Conservation (phyloP, 2,888 invertebrate genomes). For the Tipula helvola region DNA sequence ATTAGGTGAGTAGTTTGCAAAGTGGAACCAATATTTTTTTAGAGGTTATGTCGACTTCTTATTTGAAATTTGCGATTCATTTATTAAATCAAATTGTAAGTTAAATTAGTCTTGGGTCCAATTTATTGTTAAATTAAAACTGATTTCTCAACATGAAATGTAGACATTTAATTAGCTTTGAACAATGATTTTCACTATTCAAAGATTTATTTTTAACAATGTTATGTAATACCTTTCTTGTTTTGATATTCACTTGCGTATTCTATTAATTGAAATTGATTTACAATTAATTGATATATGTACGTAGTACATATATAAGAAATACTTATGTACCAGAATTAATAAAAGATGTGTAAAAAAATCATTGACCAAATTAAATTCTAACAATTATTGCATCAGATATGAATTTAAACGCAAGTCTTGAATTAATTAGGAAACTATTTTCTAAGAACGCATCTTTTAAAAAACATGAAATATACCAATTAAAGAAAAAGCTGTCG, state of each 20-base stretch:
- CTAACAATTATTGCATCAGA: not conserved
- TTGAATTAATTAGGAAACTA: not conserved
- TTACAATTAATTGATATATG: not conserved
- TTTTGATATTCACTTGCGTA: not conserved
- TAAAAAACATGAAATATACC: not conserved
- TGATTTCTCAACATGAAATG: not conserved
- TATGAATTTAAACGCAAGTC: not conserved
- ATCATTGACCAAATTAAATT: not conserved
- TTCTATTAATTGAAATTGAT: not conserved
- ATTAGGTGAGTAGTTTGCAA: constrained; percentile 40
- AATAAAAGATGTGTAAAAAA: not conserved
- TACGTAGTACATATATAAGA: too few relatives aligned
- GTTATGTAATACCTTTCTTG: not conserved
- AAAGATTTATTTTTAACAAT: not conserved
- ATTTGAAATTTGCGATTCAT: not conserved
- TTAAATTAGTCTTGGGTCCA: not conserved
- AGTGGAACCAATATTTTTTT: not conserved
- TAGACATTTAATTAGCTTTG: not conserved
- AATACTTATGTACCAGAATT: not conserved
- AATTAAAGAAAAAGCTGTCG: not conserved
- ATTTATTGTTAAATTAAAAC: not conserved
- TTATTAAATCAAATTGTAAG: not conserved
- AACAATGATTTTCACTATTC: not conserved
- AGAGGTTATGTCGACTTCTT: not conserved
- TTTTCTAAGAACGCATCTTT: not conserved